phyloP scores from a whole-genome alignment of 2,888 invertebrate genomes.

The Caenorhabditis panamensis region DNA sequence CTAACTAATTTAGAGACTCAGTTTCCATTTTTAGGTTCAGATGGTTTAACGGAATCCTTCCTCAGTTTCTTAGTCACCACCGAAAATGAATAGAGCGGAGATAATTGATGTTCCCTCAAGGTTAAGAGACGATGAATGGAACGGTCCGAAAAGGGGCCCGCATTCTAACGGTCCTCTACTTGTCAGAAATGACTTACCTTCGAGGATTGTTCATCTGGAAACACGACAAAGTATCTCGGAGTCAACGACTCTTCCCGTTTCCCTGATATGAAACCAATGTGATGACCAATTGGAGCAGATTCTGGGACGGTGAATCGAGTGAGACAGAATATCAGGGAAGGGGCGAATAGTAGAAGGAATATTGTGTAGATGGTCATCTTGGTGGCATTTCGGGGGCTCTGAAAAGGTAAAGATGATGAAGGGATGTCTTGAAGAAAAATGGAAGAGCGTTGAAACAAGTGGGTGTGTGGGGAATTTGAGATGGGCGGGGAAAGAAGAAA shows the following conservation, averaged over 20 bases:
- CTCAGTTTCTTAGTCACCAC: too few relatives aligned
- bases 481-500: background rate
- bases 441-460: background rate
- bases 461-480: background rate
- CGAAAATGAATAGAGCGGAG: conserved; percentile 38
- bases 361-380: conserved; percentile 1
- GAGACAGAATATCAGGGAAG: background rate
- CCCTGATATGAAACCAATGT: conserved; percentile 71
- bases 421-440: conserved; percentile 18
- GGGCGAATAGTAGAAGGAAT: conserved; percentile 2
- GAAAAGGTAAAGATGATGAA: conserved; percentile 1
- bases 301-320: conserved; percentile 67
- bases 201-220: conserved; percentile 73
- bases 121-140: conserved; percentile 29
- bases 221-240: conserved; percentile 75
- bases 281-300: conserved; percentile 69
- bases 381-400: background rate
- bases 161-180: too few relatives aligned
- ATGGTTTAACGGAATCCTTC: too few relatives aligned
- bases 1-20: background rate
- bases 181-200: conserved; percentile 66
- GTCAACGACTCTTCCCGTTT: conserved; percentile 58
- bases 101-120: conserved; percentile 44
- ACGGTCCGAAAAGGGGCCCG: background rate
- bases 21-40: too few relatives aligned